Conservation (phyloP, 1,140 invertebrate genomes). For the Sycophila sp. region DNA sequence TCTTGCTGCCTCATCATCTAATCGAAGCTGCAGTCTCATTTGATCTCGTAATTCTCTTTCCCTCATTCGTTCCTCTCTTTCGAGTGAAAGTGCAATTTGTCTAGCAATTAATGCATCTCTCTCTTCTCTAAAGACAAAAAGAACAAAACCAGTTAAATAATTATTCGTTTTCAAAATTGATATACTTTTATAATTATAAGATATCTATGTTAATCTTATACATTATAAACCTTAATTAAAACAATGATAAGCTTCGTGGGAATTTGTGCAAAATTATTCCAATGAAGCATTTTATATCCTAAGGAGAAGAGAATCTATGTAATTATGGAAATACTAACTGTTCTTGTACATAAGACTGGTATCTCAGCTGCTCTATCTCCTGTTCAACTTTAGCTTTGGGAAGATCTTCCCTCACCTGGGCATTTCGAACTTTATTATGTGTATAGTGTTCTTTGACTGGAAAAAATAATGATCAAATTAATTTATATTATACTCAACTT, state of each 20-base stretch:
- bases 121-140: constrained; percentile 69
- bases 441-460: constrained; percentile 84
- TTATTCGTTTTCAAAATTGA: not conserved
- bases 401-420: constrained; percentile 87
- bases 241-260: not conserved
- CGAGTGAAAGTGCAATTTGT: constrained; percentile 73
- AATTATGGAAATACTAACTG: constrained; percentile 66
- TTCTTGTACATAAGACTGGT: constrained; percentile 71
- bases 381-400: constrained; percentile 87
- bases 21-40: constrained; percentile 60
- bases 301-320: not conserved
- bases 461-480: constrained; percentile 30
- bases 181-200: not conserved
- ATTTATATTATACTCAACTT: not conserved
- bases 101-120: constrained; percentile 75
- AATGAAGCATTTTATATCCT: not conserved
- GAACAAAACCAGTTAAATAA: not conserved
- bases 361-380: constrained; percentile 73
- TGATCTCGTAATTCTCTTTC: constrained; percentile 67
- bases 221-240: too few relatives aligned
- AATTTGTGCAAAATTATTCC: not conserved
- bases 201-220: not conserved
- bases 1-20: constrained; percentile 63
- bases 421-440: constrained; percentile 87
- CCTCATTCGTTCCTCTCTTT: constrained; percentile 70